Evolutionary conservation across 1,140 invertebrate genomes (phyloP), one percentile per base, ranked within the genome.

Genomic region (Medauroidea extradentata): DNA sequence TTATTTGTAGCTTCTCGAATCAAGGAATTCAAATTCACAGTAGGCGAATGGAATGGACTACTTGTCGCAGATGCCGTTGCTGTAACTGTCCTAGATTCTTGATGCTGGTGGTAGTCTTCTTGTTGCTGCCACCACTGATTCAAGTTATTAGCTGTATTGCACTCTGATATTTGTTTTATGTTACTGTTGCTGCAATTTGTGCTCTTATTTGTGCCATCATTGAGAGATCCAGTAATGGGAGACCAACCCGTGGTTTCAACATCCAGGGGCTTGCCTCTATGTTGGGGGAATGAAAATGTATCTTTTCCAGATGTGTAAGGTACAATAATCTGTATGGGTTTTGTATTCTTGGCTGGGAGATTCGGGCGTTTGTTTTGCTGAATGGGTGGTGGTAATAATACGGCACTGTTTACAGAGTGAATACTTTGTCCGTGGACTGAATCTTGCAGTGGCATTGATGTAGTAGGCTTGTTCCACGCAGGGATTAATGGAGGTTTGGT

Each of bases 1-100:
- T 78, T 76, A 57, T 78, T 71, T 34, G 61, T 65, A 0, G 67
- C 18, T 1, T 65, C 64, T 39, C 67, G 69, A 34, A 77, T 73
- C 48, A 75, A 70, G 16, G 73, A 65, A 8, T 65, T 57, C 39
- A 74, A 69, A 19, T 42, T 34, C 67, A 56, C 21, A 21, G 59
- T 60, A 24, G 46, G 51, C 24, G 72, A 72, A 58, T 73, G 74
- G 60, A 75, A 74, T 55, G 29, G 29, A 11, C 11, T 34, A 11
- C 29, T 34, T 34, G 29, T 34, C 2, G 23, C 3, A 27, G 51
- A 23, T 8, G 53, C 46, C 2, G 39, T 55, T 19, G 59, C 59
- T 8, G 52, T 49, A 4, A 56, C 59, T 5, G 52, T 56, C 21
- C 59, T 42, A 8, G 59, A 60, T 34, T 60, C 59, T 19, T 60